Base-by-base conservation (phyloP, 1,140 invertebrate genomes). In the Dreissena rostriformis region DNA sequence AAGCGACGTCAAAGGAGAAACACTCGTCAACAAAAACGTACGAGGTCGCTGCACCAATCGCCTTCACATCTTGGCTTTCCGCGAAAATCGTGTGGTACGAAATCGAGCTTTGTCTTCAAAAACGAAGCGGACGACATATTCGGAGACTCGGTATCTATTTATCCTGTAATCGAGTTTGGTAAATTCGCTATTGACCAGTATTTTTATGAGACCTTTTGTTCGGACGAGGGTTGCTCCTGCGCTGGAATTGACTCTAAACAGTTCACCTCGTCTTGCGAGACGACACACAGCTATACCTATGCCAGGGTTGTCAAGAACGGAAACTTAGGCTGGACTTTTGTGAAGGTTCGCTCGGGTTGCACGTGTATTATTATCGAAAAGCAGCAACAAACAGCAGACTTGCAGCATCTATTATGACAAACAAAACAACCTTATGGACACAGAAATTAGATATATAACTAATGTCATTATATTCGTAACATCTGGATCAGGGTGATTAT, bases 141-240 rank as follows among this genome's bases (percentile, higher is more conserved):
- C 12, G 79, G 79, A 14, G 61, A 82, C 19, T 66, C 39, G 14
- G 79, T 82, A 2, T n/a, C 73, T 57, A 52, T 82, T 53, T n/a
- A 51, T 66, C 71, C 79, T 5, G 22, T 39, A 22, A 74, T 82
- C 15, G 61, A 26, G 17, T 28, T 82, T n/a, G 79, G 57, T 53
- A 63, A 67, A 17, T 12, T 53, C 11, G 29, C 28, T 53, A 8
- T 73, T 1, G 29, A 65, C 12, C 79, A 82, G 26, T 73, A 52
- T 4, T 82, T 82, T 74, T 73, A 73, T 29, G 79, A 82, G 51
- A 22, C 52, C 19, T 82, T 24, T 28, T 82, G 79, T 65, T 39
- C 65, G 24, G 17, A 57, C 26, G 79, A 82, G 29, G 12, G 29
- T 17, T 82, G 70, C 14, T 6, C 28, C 7, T 82, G 79, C 24